phyloP scores from a whole-genome alignment of 2,888 invertebrate genomes.

The Therioaphis trifolii region DNA sequence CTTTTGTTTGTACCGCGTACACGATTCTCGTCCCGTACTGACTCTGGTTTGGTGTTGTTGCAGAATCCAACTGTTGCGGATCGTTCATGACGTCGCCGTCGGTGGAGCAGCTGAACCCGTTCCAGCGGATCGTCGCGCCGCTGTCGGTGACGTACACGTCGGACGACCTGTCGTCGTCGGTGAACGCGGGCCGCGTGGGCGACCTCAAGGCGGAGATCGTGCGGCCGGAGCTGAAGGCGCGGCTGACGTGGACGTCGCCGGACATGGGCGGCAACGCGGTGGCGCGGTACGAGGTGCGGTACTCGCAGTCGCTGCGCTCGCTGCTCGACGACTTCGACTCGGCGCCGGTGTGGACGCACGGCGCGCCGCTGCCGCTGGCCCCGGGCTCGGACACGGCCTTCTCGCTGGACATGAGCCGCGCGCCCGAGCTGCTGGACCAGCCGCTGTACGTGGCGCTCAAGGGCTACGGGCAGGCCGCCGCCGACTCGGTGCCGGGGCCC shows the following conservation, averaged over 20 bases:
- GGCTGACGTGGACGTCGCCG: constrained; percentile 74
- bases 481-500: constrained; percentile 69
- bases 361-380: constrained; percentile 70
- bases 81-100: constrained; percentile 70
- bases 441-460: constrained; percentile 72
- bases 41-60: constrained; percentile 66
- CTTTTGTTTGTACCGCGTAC: too few species aligned
- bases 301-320: constrained; percentile 68
- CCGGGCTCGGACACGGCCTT: constrained; percentile 72
- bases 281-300: constrained; percentile 72
- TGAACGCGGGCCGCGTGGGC: constrained; percentile 71
- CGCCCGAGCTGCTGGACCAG: constrained; percentile 70
- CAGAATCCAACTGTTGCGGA: constrained; percentile 72
- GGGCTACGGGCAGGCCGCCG: constrained; percentile 70
- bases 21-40: too few species aligned
- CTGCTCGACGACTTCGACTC: constrained; percentile 66
- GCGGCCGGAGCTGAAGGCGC: constrained; percentile 70
- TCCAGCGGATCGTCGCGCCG: constrained; percentile 72
- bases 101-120: constrained; percentile 71
- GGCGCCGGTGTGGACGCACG: constrained; percentile 70
- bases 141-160: constrained; percentile 70
- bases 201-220: constrained; percentile 72
- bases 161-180: constrained; percentile 68
- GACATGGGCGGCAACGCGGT: constrained; percentile 72
- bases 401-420: constrained; percentile 70